These are phyloP conservation scores for Lepidothrix coronata DNA, from an alignment of 2,113 vertebrate species.

Conservation along the genomic window DNA sequence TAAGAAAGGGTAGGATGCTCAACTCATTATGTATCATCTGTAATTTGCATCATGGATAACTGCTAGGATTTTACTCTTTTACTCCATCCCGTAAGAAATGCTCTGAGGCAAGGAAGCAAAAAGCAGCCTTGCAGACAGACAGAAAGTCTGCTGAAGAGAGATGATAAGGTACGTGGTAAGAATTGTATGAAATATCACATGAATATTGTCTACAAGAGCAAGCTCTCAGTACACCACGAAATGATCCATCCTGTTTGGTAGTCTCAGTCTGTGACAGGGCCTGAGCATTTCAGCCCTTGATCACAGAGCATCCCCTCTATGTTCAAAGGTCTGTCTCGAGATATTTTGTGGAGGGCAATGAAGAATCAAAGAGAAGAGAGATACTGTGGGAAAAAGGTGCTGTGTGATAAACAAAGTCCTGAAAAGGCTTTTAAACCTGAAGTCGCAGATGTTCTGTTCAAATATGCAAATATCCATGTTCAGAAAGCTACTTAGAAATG, in stretches of 20 bases:
- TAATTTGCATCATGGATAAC: neutral
- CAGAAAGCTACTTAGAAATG: conserved; percentile 29
- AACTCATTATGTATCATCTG: neutral
- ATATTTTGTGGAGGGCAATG: neutral
- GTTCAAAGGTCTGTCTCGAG: neutral
- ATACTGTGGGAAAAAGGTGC: neutral
- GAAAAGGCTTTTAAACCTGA: neutral
- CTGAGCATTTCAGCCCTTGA: neutral
- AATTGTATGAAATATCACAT: neutral
- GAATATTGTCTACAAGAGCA: neutral
- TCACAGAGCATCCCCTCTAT: neutral
- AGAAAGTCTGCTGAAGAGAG: neutral
- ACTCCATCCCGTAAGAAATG: neutral
- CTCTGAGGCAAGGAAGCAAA: neutral
- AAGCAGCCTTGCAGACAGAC: neutral
- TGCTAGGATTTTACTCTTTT: neutral
- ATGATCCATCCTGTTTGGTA: neutral
- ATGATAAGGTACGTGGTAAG: neutral
- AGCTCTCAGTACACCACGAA: neutral
- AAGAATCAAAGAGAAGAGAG: conserved; percentile 12
- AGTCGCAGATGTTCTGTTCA: neutral
- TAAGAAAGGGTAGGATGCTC: neutral
- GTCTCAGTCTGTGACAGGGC: neutral
- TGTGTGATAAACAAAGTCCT: neutral
- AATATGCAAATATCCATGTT: conserved; percentile 23